phyloP scores from a whole-genome alignment of 2,888 invertebrate species.

The Stenurella melanura region DNA sequence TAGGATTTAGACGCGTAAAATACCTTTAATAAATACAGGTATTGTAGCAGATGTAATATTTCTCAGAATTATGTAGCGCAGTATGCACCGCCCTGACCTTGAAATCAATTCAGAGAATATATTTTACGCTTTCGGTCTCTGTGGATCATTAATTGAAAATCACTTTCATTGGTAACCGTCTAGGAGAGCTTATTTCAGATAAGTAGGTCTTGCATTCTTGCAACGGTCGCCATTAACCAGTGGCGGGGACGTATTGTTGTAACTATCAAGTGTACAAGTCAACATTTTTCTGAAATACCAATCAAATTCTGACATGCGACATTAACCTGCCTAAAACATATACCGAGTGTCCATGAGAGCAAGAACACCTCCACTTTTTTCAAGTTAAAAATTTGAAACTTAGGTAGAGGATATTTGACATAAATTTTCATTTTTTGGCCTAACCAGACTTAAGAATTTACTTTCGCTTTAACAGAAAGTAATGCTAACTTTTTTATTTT shows the following conservation, averaged over 20 bases:
- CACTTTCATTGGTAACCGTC: conserved; percentile 37
- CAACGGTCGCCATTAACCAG: conserved; percentile 31
- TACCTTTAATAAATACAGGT: conserved; percentile 37
- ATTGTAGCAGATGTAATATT: conserved; percentile 29
- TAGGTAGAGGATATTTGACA: too few relatives aligned
- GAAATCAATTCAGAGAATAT: conserved; percentile 29
- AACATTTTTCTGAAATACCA: too few relatives aligned
- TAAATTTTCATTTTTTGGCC: too few relatives aligned
- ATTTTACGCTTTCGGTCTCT: conserved; percentile 47
- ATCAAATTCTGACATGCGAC: too few relatives aligned
- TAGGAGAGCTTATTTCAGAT: conserved; percentile 52
- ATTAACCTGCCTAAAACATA: too few relatives aligned
- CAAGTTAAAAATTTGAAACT: too few relatives aligned
- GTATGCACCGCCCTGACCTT: conserved; percentile 30
- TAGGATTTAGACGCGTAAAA: conserved; percentile 39
- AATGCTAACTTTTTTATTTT: too few relatives aligned
- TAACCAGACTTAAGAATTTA: too few relatives aligned
- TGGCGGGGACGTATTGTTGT: background rate
- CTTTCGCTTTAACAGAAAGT: too few relatives aligned
- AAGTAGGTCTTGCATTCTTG: conserved; percentile 55
- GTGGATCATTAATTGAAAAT: conserved; percentile 47
- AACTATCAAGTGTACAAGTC: too few relatives aligned
- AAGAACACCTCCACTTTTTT: too few relatives aligned
- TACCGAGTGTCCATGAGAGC: too few relatives aligned
- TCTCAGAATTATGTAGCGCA: conserved; percentile 27